Conservation (phyloP, 1,140 invertebrate species). For the Magallana ariakensis region DNA sequence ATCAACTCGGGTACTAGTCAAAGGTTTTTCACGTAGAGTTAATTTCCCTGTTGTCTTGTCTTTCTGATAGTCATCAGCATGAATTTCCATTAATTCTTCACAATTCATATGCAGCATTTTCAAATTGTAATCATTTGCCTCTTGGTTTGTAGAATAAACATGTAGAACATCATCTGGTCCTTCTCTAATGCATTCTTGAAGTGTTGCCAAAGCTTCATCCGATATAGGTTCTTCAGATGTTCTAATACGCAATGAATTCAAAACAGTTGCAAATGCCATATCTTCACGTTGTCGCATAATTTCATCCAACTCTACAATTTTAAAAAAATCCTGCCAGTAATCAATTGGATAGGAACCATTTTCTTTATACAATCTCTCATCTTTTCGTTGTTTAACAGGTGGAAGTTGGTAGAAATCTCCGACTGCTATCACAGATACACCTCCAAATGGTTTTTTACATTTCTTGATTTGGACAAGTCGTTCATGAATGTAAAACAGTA, state of each 20-base stretch:
- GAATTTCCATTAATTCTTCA: neutral
- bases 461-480: neutral
- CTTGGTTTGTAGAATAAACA: slow-evolving; percentile 44
- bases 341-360: slow-evolving; percentile 36
- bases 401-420: slow-evolving; percentile 51
- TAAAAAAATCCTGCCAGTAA: slow-evolving; percentile 42
- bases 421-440: slow-evolving; percentile 46
- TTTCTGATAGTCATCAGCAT: slow-evolving; percentile 26
- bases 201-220: neutral
- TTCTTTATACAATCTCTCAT: slow-evolving; percentile 13
- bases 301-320: slow-evolving; percentile 14
- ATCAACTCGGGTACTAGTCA: neutral
- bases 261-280: too few species aligned
- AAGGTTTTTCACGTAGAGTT: neutral
- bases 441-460: slow-evolving; percentile 40
- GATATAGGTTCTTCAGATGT: neutral
- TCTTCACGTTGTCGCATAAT: slow-evolving; percentile 52
- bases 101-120: slow-evolving; percentile 6
- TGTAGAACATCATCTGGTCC: slow-evolving; percentile 33
- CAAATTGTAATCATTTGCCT: slow-evolving; percentile 43
- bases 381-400: slow-evolving; percentile 39
- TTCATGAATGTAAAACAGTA: too few species aligned
- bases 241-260: slow-evolving; percentile 30
- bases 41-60: slow-evolving; percentile 38
- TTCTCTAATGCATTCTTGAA: slow-evolving; percentile 18